Evolutionary conservation across 2,797 vertebrate species (phyloP).

Genomic region (Octomys mimax): DNA sequence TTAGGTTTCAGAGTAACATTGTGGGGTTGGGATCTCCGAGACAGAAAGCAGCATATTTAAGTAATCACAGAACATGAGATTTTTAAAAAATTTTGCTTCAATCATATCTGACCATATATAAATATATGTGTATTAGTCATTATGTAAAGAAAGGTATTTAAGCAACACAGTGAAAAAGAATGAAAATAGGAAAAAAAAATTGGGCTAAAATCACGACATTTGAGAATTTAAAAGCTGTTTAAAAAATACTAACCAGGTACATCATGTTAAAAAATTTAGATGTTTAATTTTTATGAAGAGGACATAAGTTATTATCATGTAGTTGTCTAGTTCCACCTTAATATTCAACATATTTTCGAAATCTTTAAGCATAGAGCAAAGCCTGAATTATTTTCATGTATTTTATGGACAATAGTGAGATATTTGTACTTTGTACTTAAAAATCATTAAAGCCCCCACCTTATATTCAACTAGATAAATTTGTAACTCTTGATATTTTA

Average conservation of each 20-base stretch:
- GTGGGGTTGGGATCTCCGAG: background rate
- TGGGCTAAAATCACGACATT: background rate
- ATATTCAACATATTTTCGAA: background rate
- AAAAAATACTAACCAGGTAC: background rate
- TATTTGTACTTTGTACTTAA: too few relatives aligned
- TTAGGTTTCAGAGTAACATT: conserved; percentile 10
- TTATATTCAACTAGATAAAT: background rate
- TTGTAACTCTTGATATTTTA: conserved; percentile 5
- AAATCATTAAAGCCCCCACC: background rate
- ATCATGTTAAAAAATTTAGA: background rate
- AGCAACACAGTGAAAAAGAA: background rate
- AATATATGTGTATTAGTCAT: background rate
- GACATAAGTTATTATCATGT: background rate
- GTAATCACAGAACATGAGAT: background rate
- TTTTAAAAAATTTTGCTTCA: background rate
- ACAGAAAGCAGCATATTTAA: background rate
- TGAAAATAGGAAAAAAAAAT: background rate
- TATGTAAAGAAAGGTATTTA: background rate
- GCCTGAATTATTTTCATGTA: background rate
- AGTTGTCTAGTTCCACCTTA: background rate
- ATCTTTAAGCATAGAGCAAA: background rate
- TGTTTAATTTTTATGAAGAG: background rate
- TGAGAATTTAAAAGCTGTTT: background rate
- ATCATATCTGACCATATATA: background rate
- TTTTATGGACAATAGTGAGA: background rate